Evolutionary conservation across 1,140 invertebrate species (phyloP).

Genomic region (Pogonus chalceus): DNA sequence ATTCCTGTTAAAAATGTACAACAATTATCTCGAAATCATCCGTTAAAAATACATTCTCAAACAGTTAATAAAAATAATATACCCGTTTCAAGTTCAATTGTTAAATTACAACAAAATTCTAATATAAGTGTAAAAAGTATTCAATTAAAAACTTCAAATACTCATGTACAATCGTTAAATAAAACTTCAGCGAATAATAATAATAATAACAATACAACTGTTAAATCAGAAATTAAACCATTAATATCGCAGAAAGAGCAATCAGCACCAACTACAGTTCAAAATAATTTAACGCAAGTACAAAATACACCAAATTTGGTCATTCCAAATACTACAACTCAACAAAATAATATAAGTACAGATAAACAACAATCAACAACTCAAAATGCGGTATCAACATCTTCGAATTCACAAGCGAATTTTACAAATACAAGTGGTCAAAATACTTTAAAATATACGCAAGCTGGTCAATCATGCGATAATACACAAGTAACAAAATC

Average conservation of each 20-base stretch:
- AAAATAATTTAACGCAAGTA: background rate
- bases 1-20: constrained; percentile 20
- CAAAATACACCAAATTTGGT: background rate
- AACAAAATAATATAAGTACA: background rate
- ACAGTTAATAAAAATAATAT: background rate
- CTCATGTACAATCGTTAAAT: background rate
- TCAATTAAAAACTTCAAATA: background rate
- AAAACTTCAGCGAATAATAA: background rate
- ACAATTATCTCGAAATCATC: constrained; percentile 31
- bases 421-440: background rate
- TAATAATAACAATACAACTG: background rate
- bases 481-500: background rate
- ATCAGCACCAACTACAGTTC: background rate
- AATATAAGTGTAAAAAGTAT: no score
- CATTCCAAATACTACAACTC: background rate
- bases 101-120: background rate
- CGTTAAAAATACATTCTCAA: constrained; percentile 29
- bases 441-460: background rate
- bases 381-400: background rate
- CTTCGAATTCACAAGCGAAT: background rate
- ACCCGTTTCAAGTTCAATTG: background rate
- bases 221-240: background rate
- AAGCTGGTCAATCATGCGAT: background rate
- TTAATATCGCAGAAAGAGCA: background rate
- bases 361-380: background rate